Evolutionary conservation across 2,113 vertebrate species (phyloP), one percentile per base, ranked within the genome.

Genomic region (Archilochus colubris): DNA sequence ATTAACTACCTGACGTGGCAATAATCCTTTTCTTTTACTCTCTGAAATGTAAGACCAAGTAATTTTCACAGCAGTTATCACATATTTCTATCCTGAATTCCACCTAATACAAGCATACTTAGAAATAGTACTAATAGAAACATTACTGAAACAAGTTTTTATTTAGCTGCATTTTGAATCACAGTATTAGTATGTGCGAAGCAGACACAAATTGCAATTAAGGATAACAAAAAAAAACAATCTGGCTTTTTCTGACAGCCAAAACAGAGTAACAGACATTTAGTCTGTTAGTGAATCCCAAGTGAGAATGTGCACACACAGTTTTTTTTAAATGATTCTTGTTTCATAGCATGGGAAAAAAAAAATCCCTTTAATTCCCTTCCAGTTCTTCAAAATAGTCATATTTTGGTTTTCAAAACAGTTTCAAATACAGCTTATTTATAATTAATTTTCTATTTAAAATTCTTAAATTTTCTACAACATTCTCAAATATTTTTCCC

Each of bases 131-230:
- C 15, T 81, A 54, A 51, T 40, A 40, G 44, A 61, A 73, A 93
- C 48, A 36, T 24, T 20, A 64, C 12, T 54, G 51, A 87, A 91
- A 80, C 12, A 59, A 9, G 3, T 30, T 85, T 93, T 82, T 91
- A 74, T 73, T 81, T 80, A 85, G 78, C 55, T 89, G 33, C 25
- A 48, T 70, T 94, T 74, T 95, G 48, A 91, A 76, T 84, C 54
- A 76, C 22, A 31, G 66, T 73, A 57, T 33, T 76, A 82, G 17
- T 44, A 93, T n/a, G 64, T 22, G 61, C 31, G 80, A 82, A 86
- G 43, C 20, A 58, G 67, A 89, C 38, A 67, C 4, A 90, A 90
- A 90, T 16, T 80, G 61, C 30, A 70, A 28, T 21, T 53, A 38
- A 69, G 43, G 11, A 46, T 36, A 93, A 67, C 36, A 82, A 68